Evolutionary conservation across 2,113 vertebrate genomes (phyloP).

Genomic region (Odocoileus virginianus): DNA sequence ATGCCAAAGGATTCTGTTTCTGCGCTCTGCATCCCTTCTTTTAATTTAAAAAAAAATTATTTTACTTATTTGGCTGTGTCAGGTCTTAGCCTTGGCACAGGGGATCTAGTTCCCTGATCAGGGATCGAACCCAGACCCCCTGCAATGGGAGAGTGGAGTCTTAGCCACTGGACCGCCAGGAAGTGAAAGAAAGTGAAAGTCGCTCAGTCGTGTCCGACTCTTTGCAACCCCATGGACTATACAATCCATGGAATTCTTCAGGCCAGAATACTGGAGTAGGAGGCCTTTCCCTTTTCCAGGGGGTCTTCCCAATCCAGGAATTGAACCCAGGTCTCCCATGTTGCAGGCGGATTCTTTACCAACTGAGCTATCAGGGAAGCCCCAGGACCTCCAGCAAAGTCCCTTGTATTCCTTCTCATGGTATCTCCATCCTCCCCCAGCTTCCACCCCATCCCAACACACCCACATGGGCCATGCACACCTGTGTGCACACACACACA

Average conservation of each 20-base stretch:
- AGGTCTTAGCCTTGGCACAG: neutral
- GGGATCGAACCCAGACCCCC: neutral
- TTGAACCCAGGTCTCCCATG: neutral
- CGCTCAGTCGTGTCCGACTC: fast-evolving
- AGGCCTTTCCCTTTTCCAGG: neutral
- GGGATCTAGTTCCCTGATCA: neutral
- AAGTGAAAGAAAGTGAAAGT: neutral
- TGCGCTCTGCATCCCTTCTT: neutral
- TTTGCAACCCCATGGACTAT: neutral
- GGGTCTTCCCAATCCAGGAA: neutral
- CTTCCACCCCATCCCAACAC: neutral
- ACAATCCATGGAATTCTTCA: neutral
- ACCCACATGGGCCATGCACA: too few species aligned
- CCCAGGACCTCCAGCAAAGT: neutral
- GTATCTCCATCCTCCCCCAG: neutral
- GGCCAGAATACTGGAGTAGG: neutral
- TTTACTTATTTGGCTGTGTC: neutral
- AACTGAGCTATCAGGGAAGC: neutral
- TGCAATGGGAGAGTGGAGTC: neutral
- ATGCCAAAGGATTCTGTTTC: neutral
- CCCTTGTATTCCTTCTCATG: neutral
- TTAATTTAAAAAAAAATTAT: neutral
- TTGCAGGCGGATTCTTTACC: neutral
- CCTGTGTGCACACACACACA: neutral
- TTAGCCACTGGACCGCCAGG: neutral